Percentiles rank a stretch among this genome's conserved stretches.
Conservation (phyloP, 2,113 vertebrate species). For the Hippocampus abdominalis region DNA sequence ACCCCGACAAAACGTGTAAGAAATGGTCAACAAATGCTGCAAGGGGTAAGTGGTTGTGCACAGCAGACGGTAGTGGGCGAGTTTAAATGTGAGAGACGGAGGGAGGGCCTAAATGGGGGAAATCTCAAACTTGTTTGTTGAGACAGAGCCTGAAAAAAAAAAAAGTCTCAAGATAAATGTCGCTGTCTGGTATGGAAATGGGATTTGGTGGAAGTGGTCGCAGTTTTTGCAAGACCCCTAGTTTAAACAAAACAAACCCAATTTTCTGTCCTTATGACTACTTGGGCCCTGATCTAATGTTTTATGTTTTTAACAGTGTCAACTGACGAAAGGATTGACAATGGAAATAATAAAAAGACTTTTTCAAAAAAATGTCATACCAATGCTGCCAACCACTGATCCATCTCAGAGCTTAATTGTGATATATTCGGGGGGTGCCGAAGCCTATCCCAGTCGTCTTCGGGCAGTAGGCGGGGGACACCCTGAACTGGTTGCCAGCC, state of each 20-base stretch:
- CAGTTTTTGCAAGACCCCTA: neutral
- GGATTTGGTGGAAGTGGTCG: neutral
- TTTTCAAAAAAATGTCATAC: too few species aligned
- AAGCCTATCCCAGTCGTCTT: too few species aligned
- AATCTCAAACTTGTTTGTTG: neutral
- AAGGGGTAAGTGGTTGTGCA: constrained; percentile 5
- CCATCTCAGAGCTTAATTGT: too few species aligned
- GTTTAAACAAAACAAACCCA: neutral
- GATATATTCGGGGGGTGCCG: too few species aligned
- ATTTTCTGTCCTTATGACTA: neutral
- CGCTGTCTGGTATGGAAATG: neutral
- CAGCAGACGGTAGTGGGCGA: constrained; percentile 2
- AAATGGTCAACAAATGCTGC: constrained; percentile 3
- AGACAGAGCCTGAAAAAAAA: neutral
- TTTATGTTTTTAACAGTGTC: too few species aligned
- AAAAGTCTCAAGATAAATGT: neutral
- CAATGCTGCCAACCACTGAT: too few species aligned
- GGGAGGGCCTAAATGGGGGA: constrained; percentile 7
- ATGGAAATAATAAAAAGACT: too few species aligned
- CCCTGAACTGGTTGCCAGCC: too few species aligned
- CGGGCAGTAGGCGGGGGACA: too few species aligned
- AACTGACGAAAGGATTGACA: too few species aligned
- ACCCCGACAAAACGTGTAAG: constrained; percentile 7
- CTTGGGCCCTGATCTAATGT: neutral
- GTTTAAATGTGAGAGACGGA: constrained; percentile 33